Evolutionary conservation across 2,113 vertebrate genomes (phyloP).

Genomic region (Ramphastos sulfuratus): DNA sequence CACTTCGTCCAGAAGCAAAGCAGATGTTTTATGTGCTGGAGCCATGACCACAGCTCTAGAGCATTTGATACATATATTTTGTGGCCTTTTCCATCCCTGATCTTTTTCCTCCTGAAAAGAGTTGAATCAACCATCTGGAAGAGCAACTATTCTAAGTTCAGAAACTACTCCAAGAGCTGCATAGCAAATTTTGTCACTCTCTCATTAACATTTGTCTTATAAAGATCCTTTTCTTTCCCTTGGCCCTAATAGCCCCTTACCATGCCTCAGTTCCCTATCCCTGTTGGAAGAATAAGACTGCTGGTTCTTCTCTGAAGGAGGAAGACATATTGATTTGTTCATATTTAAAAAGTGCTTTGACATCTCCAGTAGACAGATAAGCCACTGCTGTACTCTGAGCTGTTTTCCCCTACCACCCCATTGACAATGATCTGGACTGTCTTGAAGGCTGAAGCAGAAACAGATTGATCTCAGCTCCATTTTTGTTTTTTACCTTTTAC

Average conservation of each 20-base stretch:
- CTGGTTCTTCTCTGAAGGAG: not conserved
- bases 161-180: not conserved
- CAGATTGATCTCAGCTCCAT: not conserved
- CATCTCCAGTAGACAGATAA: not conserved
- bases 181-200: not conserved
- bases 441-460: conserved; percentile 35
- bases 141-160: not conserved
- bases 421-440: not conserved
- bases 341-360: not conserved
- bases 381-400: not conserved
- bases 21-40: conserved; percentile 50
- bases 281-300: not conserved
- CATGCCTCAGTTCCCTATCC: not conserved
- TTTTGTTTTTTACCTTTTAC: conserved; percentile 20
- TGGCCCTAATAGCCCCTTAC: not conserved
- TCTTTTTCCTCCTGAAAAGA: not conserved
- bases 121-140: conserved; percentile 33
- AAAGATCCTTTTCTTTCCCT: not conserved
- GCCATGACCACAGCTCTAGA: conserved; percentile 19
- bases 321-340: not conserved
- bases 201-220: not conserved
- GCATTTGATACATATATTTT: conserved; percentile 29
- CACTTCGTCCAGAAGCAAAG: conserved; percentile 8
- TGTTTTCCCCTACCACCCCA: not conserved
- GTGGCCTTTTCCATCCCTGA: not conserved